These are phyloP conservation scores for Fistularia commersonii DNA, from an alignment of 2,797 vertebrate genomes.

Conservation along the genomic window DNA sequence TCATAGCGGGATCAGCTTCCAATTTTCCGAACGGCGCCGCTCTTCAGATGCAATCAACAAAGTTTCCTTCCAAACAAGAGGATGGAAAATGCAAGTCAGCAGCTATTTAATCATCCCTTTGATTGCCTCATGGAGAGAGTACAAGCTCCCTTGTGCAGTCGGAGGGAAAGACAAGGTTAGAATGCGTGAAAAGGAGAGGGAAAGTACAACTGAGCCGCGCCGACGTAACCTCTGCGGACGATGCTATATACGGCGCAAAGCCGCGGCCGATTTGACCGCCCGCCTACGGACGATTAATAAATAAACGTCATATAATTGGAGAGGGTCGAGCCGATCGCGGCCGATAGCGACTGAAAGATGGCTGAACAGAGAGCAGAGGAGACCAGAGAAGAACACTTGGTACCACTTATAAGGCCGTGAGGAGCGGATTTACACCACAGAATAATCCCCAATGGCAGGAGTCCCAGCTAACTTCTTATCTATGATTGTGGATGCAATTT, in stretches of 20 bases:
- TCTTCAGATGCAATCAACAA: slow-evolving; percentile 66
- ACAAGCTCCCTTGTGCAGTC: slow-evolving; percentile 41
- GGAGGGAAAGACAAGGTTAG: slow-evolving; percentile 40
- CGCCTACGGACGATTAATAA: slow-evolving; percentile 10
- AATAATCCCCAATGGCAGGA: slow-evolving; percentile 32
- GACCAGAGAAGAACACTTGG: slow-evolving; percentile 23
- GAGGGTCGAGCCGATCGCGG: slow-evolving; percentile 16
- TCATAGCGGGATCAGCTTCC: slow-evolving; percentile 62
- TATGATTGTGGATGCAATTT: slow-evolving; percentile 27
- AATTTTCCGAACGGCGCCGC: slow-evolving; percentile 56
- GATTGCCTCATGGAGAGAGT: slow-evolving; percentile 49
- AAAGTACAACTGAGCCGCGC: slow-evolving; percentile 21
- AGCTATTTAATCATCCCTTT: slow-evolving; percentile 72
- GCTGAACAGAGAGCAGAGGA: slow-evolving; percentile 20
- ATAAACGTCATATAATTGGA: slow-evolving; percentile 11
- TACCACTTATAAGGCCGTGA: slow-evolving; percentile 28
- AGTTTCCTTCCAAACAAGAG: slow-evolving; percentile 42
- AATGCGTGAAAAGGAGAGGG: slow-evolving; percentile 31
- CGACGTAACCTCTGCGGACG: slow-evolving; percentile 22
- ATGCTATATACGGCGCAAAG: slow-evolving; percentile 13
- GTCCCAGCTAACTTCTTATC: slow-evolving; percentile 34
- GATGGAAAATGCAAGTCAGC: slow-evolving; percentile 71
- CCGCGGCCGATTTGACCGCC: neutral
- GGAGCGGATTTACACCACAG: slow-evolving; percentile 27
- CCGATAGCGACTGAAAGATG: slow-evolving; percentile 21